Conservation (phyloP, 2,888 invertebrate species). For the Acrobasis repandana region DNA sequence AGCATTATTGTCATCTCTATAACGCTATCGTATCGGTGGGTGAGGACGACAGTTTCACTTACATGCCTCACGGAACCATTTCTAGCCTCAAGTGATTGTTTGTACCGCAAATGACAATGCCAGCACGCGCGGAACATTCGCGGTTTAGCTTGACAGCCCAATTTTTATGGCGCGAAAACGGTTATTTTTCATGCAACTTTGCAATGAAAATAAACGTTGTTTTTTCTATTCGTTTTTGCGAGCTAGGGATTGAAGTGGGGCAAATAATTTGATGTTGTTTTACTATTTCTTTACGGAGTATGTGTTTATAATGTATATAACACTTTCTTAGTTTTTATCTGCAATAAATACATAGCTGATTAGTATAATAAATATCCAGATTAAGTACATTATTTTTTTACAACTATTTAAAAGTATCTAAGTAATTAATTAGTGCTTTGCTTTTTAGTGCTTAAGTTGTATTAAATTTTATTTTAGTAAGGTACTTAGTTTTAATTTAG, state of each 20-base stretch:
- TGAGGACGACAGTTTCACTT: slow-evolving; percentile 24
- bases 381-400: too few relatives aligned
- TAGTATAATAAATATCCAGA: too few relatives aligned
- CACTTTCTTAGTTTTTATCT: too few relatives aligned
- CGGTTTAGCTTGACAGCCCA: slow-evolving; percentile 26
- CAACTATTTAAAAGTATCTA: too few relatives aligned
- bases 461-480: too few relatives aligned
- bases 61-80: slow-evolving; percentile 14
- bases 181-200: background rate
- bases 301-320: too few relatives aligned
- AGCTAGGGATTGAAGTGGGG: background rate
- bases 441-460: too few relatives aligned
- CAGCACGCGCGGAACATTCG: slow-evolving; percentile 14
- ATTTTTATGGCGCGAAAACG: slow-evolving; percentile 18
- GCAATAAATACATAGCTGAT: too few relatives aligned
- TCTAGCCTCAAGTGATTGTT: slow-evolving; percentile 21
- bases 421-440: too few relatives aligned
- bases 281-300: too few relatives aligned
- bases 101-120: slow-evolving; percentile 24
- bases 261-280: background rate
- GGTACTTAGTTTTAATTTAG: too few relatives aligned
- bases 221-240: background rate
- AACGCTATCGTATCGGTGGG: background rate
- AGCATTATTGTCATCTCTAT: background rate
- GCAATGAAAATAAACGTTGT: background rate